These are phyloP conservation scores for Tinea pellionella DNA, from an alignment of 2,888 invertebrate species.

Conservation along the genomic window DNA sequence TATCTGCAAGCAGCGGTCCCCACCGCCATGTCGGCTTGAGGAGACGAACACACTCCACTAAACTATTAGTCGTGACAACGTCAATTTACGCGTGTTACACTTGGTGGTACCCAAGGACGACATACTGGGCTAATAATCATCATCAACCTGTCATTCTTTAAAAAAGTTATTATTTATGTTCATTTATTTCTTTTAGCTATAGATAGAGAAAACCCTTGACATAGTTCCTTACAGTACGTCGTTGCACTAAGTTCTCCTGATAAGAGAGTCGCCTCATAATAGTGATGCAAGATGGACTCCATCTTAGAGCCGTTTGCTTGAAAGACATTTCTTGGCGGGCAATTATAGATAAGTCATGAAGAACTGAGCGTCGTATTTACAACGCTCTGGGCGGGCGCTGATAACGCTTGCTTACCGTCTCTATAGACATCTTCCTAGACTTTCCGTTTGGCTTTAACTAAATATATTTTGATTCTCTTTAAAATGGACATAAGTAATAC, in stretches of 20 bases:
- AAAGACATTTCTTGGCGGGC: slow-evolving; percentile 66
- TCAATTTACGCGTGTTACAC: too few species aligned
- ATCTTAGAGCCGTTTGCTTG: slow-evolving; percentile 53
- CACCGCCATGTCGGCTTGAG: too few species aligned
- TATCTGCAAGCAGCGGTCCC: too few species aligned
- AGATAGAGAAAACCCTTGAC: not conserved
- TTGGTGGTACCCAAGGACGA: too few species aligned
- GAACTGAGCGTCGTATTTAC: slow-evolving; percentile 60
- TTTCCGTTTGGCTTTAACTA: slow-evolving; percentile 4
- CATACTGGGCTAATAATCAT: too few species aligned
- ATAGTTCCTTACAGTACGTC: not conserved
- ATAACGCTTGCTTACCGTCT: slow-evolving; percentile 28
- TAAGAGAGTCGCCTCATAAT: slow-evolving; percentile 17
- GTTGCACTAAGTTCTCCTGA: not conserved
- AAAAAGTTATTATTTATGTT: too few species aligned
- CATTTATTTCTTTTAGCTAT: too few species aligned
- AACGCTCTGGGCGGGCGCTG: slow-evolving; percentile 43
- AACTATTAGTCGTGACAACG: too few species aligned
- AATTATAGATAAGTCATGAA: slow-evolving; percentile 66
- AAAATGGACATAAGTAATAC: too few species aligned
- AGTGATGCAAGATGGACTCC: slow-evolving; percentile 54
- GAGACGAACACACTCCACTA: too few species aligned
- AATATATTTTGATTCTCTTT: not conserved
- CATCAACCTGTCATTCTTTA: too few species aligned
- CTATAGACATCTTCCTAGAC: not conserved